Conservation (phyloP, 2,888 invertebrate species). For the Clusia tigrina region DNA sequence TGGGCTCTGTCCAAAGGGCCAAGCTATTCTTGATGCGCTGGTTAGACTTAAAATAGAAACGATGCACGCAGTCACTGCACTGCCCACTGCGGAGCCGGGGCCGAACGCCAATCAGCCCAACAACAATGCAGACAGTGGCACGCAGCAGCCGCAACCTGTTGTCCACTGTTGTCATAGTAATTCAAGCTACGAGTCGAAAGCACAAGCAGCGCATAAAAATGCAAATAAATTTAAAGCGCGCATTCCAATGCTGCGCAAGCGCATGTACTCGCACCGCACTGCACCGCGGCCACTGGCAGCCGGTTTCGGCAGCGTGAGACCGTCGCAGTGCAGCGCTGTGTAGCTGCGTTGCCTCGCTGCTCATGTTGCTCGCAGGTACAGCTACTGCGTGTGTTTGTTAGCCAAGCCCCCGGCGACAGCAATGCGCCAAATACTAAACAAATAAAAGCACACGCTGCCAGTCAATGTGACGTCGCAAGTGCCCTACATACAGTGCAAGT, state of each 20-base stretch:
- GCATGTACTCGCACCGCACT: not conserved
- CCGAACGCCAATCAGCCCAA: not conserved
- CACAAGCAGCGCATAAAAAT: not conserved
- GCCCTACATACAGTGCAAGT: no score
- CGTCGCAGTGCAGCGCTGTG: not conserved
- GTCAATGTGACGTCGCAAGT: no score
- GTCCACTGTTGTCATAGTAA: not conserved
- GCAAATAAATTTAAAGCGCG: constrained; percentile 1
- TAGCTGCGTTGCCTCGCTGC: not conserved
- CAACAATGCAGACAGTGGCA: not conserved
- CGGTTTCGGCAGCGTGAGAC: not conserved
- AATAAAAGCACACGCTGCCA: no score
- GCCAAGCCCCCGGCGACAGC: not conserved
- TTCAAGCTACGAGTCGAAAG: not conserved
- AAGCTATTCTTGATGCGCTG: not conserved
- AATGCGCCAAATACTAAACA: not conserved
- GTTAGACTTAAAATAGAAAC: not conserved
- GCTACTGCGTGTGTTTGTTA: no score
- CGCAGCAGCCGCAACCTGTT: not conserved
- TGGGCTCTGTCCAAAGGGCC: not conserved
- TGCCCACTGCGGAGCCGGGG: not conserved
- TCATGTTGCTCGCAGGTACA: not conserved
- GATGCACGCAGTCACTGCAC: not conserved
- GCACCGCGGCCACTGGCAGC: not conserved
- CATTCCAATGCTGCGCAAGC: not conserved